These are phyloP conservation scores for Ferrisia virgata DNA, from an alignment of 2,888 invertebrate species.

Conservation along the genomic window DNA sequence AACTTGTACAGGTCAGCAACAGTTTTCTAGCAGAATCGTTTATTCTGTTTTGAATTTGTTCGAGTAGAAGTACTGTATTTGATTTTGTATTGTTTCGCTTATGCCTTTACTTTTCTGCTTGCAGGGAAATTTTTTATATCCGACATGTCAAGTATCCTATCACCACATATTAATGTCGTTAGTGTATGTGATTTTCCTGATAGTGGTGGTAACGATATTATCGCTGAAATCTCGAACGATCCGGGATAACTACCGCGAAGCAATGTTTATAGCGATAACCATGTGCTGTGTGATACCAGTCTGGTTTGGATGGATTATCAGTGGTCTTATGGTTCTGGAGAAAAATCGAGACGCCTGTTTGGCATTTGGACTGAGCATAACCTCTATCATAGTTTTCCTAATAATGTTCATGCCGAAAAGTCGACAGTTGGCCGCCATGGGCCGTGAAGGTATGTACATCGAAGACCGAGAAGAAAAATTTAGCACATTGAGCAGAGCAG, in stretches of 20 bases:
- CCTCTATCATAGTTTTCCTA: conserved; percentile 79
- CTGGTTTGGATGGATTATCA: conserved; percentile 80
- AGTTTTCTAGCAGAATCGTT: too few species aligned
- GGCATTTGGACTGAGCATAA: conserved; percentile 82
- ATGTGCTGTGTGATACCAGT: conserved; percentile 82
- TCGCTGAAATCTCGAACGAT: conserved; percentile 83
- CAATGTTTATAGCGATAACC: conserved; percentile 85
- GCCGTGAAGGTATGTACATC: conserved; percentile 74
- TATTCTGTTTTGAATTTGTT: too few species aligned
- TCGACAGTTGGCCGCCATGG: conserved; percentile 85
- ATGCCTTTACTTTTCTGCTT: neutral
- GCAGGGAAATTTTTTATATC: conserved; percentile 34
- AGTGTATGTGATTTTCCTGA: conserved; percentile 77
- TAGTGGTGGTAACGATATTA: conserved; percentile 78
- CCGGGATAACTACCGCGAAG: conserved; percentile 89
- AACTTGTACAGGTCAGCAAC: conserved; percentile 53
- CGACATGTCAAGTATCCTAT: conserved; percentile 64
- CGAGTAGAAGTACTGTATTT: too few species aligned
- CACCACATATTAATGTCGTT: conserved; percentile 73
- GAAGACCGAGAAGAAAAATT: conserved; percentile 80
- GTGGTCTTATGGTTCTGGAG: conserved; percentile 75
- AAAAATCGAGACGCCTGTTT: conserved; percentile 82
- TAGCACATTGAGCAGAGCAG: conserved; percentile 66
- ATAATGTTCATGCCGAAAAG: conserved; percentile 94
- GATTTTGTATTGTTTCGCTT: too few species aligned